phyloP scores from a whole-genome alignment of 2,888 invertebrate genomes.

The Sicus ferrugineus region DNA sequence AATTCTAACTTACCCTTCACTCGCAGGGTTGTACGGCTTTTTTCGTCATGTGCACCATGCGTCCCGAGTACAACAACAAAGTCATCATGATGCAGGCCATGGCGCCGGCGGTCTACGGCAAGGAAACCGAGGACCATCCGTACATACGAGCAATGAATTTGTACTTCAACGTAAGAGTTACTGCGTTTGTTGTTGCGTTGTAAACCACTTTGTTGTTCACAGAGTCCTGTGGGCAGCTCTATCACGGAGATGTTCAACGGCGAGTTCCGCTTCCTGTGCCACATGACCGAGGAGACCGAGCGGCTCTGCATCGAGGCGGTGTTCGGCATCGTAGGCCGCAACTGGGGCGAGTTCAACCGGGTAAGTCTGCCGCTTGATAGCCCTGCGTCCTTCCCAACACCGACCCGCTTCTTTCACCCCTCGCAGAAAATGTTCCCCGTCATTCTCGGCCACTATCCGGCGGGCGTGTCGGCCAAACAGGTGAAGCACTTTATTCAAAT shows the following conservation, averaged over 20 bases:
- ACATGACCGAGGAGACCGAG: constrained; percentile 60
- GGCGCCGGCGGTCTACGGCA: constrained; percentile 74
- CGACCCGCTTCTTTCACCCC: not conserved
- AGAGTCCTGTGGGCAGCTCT: constrained; percentile 60
- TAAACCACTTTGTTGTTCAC: not conserved
- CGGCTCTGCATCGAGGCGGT: constrained; percentile 60
- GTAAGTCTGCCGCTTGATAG: constrained; percentile 41
- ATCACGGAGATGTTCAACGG: constrained; percentile 60
- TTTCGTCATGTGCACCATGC: constrained; percentile 72
- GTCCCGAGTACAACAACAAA: constrained; percentile 73
- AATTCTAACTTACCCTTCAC: not conserved
- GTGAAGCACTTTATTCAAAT: constrained; percentile 70
- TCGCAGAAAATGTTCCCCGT: constrained; percentile 70
- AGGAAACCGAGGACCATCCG: constrained; percentile 59
- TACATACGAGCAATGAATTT: constrained; percentile 59
- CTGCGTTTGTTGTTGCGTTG: not conserved
- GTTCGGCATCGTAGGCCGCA: constrained; percentile 60
- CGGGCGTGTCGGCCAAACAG: constrained; percentile 70
- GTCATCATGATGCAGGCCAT: constrained; percentile 73
- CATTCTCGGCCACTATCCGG: constrained; percentile 72
- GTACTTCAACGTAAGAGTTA: constrained; percentile 57
- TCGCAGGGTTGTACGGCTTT: constrained; percentile 74
- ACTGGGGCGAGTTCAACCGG: constrained; percentile 60
- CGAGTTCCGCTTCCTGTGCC: constrained; percentile 58
- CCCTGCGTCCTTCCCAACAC: not conserved